Conservation (phyloP, 2,113 vertebrate species). For the Monarcha castaneiventris region DNA sequence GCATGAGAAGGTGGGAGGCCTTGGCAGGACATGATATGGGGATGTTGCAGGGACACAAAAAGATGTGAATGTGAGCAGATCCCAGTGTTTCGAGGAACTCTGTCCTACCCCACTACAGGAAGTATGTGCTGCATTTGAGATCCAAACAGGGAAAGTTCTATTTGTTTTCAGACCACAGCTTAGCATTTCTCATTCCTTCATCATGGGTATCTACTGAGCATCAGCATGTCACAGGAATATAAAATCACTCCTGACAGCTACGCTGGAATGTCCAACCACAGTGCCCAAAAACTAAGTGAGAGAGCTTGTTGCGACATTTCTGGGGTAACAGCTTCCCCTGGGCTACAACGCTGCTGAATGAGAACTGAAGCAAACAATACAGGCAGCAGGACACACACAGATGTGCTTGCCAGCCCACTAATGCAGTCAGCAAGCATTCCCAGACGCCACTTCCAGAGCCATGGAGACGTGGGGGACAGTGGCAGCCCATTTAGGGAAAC, state of each 20-base stretch:
- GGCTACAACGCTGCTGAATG: conserved; percentile 48
- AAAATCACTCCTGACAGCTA: conserved; percentile 58
- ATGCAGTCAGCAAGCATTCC: conserved; percentile 33
- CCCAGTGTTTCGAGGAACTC: background rate
- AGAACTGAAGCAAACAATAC: conserved; percentile 63
- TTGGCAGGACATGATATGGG: rapidly evolving
- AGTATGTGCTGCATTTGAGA: background rate
- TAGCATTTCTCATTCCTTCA: conserved; percentile 9
- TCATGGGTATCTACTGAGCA: background rate
- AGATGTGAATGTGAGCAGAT: background rate
- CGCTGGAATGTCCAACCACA: conserved; percentile 3
- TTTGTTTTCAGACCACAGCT: background rate
- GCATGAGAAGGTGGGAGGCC: background rate
- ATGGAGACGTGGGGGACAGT: background rate
- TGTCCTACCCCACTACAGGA: background rate
- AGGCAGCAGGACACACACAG: conserved; percentile 53
- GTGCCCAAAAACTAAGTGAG: conserved; percentile 26
- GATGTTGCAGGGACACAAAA: background rate
- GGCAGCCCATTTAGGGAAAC: conserved; percentile 35
- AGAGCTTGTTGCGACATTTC: conserved; percentile 59
- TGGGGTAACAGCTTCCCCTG: conserved; percentile 60
- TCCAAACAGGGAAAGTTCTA: background rate
- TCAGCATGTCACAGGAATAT: background rate
- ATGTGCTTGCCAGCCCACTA: conserved; percentile 8
- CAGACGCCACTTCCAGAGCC: conserved; percentile 25